Conservation (phyloP, 2,888 invertebrate genomes). For the Empis stercorea region DNA sequence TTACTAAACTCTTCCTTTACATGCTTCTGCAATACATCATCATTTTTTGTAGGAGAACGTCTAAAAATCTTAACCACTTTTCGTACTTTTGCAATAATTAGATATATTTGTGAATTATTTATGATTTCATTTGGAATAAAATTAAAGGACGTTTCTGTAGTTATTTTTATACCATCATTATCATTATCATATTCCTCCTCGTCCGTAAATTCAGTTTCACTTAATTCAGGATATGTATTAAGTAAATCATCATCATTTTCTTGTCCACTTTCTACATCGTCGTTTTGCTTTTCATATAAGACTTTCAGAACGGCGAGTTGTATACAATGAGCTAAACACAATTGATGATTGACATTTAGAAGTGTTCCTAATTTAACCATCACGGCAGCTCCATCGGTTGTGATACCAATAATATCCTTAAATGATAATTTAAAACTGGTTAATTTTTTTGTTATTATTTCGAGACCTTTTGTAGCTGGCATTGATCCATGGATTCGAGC, state of each 20-base stretch:
- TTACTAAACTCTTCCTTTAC: not conserved
- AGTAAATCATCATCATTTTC: not conserved
- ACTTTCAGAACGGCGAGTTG: not conserved
- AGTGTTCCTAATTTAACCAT: too few relatives aligned
- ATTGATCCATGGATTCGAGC: not conserved
- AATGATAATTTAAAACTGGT: not conserved
- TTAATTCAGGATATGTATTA: not conserved
- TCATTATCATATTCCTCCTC: not conserved
- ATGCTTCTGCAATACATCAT: not conserved
- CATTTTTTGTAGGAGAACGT: not conserved
- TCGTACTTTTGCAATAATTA: not conserved
- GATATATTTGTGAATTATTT: not conserved
- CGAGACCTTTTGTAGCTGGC: not conserved
- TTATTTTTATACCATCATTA: too few relatives aligned
- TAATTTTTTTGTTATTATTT: not conserved
- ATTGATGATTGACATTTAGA: constrained; percentile 2
- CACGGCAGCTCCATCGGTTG: not conserved
- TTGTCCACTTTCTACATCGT: not conserved
- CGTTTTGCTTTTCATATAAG: not conserved
- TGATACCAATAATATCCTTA: not conserved
- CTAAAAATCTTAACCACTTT: not conserved
- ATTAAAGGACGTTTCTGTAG: too few relatives aligned
- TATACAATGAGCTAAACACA: constrained; percentile 1
- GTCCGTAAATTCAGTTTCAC: not conserved
- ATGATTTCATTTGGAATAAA: too few relatives aligned